Conservation (phyloP, 2,113 vertebrate genomes). For the Benitochromis conjunctus region DNA sequence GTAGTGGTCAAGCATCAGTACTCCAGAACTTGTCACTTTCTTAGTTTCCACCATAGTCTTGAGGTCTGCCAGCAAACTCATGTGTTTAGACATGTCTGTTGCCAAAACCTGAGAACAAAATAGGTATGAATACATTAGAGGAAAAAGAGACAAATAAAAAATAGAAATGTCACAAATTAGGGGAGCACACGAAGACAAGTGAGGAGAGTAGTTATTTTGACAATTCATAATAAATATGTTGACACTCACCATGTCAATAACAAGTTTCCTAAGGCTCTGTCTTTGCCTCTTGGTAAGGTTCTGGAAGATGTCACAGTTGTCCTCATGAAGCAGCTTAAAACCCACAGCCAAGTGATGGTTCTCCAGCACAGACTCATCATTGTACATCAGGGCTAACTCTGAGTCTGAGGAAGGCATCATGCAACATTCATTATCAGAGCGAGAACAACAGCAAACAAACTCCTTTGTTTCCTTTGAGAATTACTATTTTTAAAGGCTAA, state of each 20-base stretch:
- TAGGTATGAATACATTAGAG: background rate
- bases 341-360: conserved; percentile 94
- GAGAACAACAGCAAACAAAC: background rate
- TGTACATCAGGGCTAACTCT: conserved; percentile 94
- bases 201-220: background rate
- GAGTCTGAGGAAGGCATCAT: conserved; percentile 75
- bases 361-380: conserved; percentile 92
- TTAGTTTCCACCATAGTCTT: conserved; percentile 98
- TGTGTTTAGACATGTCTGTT: conserved; percentile 96
- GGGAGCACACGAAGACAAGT: background rate
- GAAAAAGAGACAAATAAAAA: background rate
- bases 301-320: conserved; percentile 96
- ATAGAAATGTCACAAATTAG: background rate
- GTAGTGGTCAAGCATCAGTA: conserved; percentile 90
- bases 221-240: background rate
- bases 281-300: conserved; percentile 88
- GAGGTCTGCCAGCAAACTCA: conserved; percentile 90
- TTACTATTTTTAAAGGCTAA: background rate
- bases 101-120: conserved; percentile 81
- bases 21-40: conserved; percentile 93
- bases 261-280: conserved; percentile 89
- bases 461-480: background rate
- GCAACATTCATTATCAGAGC: background rate
- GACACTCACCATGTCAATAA: conserved; percentile 88
- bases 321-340: conserved; percentile 91